Conservation (phyloP, 2,797 vertebrate genomes). For the Catharus ustulatus region DNA sequence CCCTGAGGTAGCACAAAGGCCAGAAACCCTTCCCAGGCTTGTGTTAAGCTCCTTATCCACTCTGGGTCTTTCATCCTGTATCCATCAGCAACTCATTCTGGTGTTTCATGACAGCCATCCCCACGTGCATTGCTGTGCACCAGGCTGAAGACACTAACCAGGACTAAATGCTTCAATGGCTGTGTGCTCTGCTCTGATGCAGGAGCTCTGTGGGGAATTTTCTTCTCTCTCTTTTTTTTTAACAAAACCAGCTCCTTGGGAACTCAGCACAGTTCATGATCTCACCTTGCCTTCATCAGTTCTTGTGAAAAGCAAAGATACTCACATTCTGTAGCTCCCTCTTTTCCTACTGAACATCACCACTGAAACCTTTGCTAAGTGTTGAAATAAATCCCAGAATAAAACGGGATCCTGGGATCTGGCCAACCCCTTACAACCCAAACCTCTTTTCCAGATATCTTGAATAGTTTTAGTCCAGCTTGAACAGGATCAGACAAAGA, state of each 20-base stretch:
- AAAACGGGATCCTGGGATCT: not conserved
- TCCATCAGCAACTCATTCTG: not conserved
- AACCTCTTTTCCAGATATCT: not conserved
- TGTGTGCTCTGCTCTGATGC: not conserved
- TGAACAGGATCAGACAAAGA: not conserved
- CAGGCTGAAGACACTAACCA: not conserved
- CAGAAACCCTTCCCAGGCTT: conserved; percentile 39
- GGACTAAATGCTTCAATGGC: not conserved
- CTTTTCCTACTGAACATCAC: not conserved
- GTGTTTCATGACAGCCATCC: not conserved
- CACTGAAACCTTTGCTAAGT: not conserved
- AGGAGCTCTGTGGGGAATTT: not conserved
- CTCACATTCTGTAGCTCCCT: not conserved
- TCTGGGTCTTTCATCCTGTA: conserved; percentile 1
- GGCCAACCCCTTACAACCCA: not conserved
- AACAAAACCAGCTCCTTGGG: not conserved
- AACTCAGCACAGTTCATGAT: not conserved
- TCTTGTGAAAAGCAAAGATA: not conserved
- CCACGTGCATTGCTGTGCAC: not conserved
- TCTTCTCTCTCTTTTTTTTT: not conserved
- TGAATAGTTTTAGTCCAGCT: not conserved
- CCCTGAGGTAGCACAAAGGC: not conserved
- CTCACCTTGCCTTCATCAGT: not conserved
- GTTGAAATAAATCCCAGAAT: not conserved
- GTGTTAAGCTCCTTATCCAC: conserved; percentile 35